Evolutionary conservation across 2,113 vertebrate genomes (phyloP).

Genomic region (Peromyscus polionotus): DNA sequence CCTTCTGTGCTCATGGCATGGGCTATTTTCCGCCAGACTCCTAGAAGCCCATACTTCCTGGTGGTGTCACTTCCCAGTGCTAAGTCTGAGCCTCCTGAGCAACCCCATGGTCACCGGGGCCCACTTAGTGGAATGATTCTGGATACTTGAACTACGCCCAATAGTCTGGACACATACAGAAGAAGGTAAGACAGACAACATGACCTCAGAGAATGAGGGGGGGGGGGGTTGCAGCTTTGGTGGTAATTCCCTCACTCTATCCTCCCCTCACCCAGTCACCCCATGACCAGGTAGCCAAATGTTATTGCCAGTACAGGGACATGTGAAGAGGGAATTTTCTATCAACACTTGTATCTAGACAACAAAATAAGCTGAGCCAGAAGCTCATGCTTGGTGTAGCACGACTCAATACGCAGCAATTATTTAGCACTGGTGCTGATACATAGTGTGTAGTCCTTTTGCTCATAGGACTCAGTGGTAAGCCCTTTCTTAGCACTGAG

Average conservation of each 20-base stretch:
- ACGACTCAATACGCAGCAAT: neutral
- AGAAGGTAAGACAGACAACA: neutral
- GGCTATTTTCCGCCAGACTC: neutral
- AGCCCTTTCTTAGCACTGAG: neutral
- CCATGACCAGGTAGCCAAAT: neutral
- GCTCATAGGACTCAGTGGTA: neutral
- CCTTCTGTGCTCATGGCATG: neutral
- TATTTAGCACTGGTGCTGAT: neutral
- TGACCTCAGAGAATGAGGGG: neutral
- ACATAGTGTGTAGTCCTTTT: neutral
- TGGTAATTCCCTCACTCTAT: neutral
- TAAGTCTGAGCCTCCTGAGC: neutral
- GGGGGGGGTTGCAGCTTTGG: neutral
- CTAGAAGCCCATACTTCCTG: neutral
- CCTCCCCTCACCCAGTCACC: neutral
- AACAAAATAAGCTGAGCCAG: neutral
- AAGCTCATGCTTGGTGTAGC: neutral
- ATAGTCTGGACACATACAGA: neutral
- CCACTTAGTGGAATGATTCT: neutral
- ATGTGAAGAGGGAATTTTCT: neutral
- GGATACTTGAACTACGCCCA: neutral
- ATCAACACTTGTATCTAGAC: neutral
- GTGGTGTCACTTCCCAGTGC: neutral
- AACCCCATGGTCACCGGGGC: neutral
- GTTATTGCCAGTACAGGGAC: neutral